These are phyloP conservation scores for Invenusta paracnida DNA, from an alignment of 2,888 invertebrate species.

Conservation along the genomic window DNA sequence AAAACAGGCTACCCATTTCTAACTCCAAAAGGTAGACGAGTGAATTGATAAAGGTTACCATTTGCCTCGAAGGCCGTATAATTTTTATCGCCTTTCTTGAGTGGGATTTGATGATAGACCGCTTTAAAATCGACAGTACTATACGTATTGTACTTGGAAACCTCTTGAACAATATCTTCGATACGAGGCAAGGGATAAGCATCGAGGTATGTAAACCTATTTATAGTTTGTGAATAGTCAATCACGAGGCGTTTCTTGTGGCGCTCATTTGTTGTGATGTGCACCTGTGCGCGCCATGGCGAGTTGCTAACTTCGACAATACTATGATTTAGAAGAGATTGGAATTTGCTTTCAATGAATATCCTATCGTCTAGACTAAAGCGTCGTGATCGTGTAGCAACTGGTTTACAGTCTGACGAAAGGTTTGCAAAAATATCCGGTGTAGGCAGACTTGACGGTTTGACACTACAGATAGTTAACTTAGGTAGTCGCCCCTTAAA, in stretches of 20 bases:
- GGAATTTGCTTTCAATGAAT: slow-evolving; percentile 37
- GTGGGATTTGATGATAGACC: slow-evolving; percentile 39
- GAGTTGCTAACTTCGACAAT: slow-evolving; percentile 40
- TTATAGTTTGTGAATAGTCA: slow-evolving; percentile 37
- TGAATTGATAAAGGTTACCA: slow-evolving; percentile 31
- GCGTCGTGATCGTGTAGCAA: slow-evolving; percentile 34
- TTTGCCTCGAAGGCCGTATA: slow-evolving; percentile 36
- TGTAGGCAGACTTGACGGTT: slow-evolving; percentile 31
- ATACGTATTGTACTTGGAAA: slow-evolving; percentile 25
- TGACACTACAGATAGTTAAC: slow-evolving; percentile 31
- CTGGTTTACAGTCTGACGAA: slow-evolving; percentile 33
- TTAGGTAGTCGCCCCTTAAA: slow-evolving; percentile 21
- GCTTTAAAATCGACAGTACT: slow-evolving; percentile 14
- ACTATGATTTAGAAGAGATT: slow-evolving; percentile 27
- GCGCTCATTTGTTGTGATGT: background rate
- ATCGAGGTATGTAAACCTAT: slow-evolving; percentile 34
- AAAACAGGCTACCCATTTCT: slow-evolving; percentile 34
- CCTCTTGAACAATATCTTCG: slow-evolving; percentile 39
- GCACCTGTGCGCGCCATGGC: slow-evolving; percentile 36
- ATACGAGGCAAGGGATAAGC: slow-evolving; percentile 40
- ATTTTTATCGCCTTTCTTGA: slow-evolving; percentile 20
- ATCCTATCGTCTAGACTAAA: slow-evolving; percentile 27
- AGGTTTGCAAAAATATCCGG: slow-evolving; percentile 34
- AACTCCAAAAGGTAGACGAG: slow-evolving; percentile 36
- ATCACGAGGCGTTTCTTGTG: slow-evolving; percentile 37